Conservation (phyloP, 2,797 vertebrate species). For the Taenioides sp. region DNA sequence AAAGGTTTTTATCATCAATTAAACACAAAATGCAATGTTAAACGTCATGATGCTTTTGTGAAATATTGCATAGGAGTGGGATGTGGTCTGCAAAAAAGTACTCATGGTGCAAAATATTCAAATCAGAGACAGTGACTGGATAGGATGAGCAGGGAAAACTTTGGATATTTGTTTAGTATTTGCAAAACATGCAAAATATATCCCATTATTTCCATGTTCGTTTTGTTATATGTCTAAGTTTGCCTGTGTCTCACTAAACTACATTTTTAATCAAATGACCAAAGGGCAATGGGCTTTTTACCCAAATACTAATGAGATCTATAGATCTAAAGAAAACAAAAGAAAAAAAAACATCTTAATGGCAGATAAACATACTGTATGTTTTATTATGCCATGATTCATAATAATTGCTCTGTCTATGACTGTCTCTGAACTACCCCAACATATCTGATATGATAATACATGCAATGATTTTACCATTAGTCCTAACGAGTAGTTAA, state of each 20-base stretch:
- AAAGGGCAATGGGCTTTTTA: neutral
- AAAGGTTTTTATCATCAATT: constrained; percentile 65
- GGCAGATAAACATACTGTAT: neutral
- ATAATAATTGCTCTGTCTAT: neutral
- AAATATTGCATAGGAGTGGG: constrained; percentile 29
- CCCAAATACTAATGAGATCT: neutral
- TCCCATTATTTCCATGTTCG: constrained; percentile 2
- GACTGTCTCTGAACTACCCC: neutral
- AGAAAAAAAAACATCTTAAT: neutral
- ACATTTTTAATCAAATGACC: neutral
- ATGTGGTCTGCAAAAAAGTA: constrained; percentile 21
- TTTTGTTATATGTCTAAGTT: neutral
- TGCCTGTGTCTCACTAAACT: neutral
- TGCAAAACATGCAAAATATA: neutral
- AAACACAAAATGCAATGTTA: constrained; percentile 33
- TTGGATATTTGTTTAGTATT: constrained; percentile 12
- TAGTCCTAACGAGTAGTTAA: constrained; percentile 8
- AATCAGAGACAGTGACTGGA: constrained; percentile 10
- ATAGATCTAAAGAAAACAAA: neutral
- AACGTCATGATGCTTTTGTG: constrained; percentile 36
- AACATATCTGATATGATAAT: constrained; percentile 8
- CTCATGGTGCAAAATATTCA: constrained; percentile 21
- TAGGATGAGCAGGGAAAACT: neutral
- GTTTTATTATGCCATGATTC: neutral
- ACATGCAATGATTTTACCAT: constrained; percentile 12